Percentiles rank a stretch among this genome's conserved stretches.
Conservation (phyloP, 2,113 vertebrate genomes). For the Calypte anna region DNA sequence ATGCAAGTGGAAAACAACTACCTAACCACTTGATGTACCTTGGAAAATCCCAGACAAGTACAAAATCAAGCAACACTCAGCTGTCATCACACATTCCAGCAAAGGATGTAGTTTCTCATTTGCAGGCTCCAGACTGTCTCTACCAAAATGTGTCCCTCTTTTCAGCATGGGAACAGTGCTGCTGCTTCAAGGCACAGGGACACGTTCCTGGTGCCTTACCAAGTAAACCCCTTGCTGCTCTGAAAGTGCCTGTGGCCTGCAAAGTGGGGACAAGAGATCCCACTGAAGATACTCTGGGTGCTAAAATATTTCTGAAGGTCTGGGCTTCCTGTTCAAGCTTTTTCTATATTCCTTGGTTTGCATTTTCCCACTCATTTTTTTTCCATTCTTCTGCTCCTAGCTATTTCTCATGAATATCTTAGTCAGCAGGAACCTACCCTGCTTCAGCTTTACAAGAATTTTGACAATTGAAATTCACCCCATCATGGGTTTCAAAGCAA, state of each 20-base stretch:
- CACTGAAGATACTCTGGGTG: not conserved
- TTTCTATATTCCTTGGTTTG: not conserved
- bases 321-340: conserved; percentile 5
- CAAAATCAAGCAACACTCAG: not conserved
- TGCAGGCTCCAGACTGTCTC: conserved; percentile 43
- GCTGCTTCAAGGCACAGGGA: not conserved
- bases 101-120: not conserved
- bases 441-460: conserved; percentile 48
- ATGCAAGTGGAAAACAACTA: not conserved
- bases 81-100: not conserved
- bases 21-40: not conserved
- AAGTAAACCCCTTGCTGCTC: not conserved
- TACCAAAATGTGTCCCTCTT: not conserved
- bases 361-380: conserved; percentile 33
- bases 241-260: not conserved
- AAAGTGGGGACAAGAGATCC: not conserved
- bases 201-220: not conserved
- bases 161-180: not conserved
- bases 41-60: not conserved
- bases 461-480: conserved; percentile 55
- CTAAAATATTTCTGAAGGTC: conserved; percentile 9
- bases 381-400: conserved; percentile 10
- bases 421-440: conserved; percentile 48
- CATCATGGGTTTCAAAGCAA: conserved; percentile 47
- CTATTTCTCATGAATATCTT: conserved; percentile 23